These are phyloP conservation scores for Diadophis punctatus DNA, from an alignment of 2,113 vertebrate species.

Conservation along the genomic window DNA sequence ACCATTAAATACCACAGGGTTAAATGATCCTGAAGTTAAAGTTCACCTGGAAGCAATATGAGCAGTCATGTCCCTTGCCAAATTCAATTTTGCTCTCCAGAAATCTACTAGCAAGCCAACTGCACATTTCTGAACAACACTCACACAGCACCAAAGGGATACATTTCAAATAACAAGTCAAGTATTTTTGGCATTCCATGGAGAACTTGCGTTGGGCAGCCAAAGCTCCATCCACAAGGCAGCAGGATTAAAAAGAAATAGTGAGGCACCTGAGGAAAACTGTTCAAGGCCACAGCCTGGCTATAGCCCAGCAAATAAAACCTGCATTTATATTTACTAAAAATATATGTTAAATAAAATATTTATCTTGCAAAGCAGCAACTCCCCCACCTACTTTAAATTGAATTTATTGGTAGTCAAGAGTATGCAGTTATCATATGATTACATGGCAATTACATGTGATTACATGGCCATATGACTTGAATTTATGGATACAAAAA, in stretches of 20 bases:
- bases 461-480: not conserved
- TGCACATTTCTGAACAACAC: constrained; percentile 12
- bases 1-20: constrained; percentile 18
- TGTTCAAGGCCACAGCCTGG: constrained; percentile 11
- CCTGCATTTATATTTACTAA: not conserved
- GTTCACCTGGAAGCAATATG: constrained; percentile 25
- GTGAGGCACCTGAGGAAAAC: constrained; percentile 24
- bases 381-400: not conserved
- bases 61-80: constrained; percentile 9
- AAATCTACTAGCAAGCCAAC: constrained; percentile 7
- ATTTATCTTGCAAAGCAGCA: not conserved
- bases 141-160: constrained; percentile 13
- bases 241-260: constrained; percentile 31
- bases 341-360: not conserved
- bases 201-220: constrained; percentile 12
- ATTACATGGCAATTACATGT: not conserved
- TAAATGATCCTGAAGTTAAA: constrained; percentile 26
- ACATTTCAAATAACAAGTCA: constrained; percentile 31
- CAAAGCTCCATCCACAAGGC: constrained; percentile 28
- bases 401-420: not conserved
- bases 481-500: not conserved
- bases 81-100: constrained; percentile 16
- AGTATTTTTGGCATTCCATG: constrained; percentile 34
- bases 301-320: constrained; percentile 21
- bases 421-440: not conserved